Conservation (phyloP, 2,797 vertebrate genomes). For the Brotogeris chrysoptera region DNA sequence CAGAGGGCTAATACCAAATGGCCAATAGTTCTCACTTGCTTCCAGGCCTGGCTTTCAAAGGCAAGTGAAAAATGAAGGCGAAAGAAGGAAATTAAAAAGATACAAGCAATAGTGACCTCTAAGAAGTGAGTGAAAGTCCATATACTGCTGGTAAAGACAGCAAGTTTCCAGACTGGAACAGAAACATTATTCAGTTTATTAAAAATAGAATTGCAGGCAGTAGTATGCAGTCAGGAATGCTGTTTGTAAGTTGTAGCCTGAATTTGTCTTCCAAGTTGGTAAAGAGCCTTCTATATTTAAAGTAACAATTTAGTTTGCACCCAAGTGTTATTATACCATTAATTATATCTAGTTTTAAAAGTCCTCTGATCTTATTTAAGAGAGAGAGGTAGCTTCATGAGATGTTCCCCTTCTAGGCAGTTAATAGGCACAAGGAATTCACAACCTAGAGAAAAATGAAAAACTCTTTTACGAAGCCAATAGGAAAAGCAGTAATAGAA, state of each 20-base stretch:
- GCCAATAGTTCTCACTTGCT: background rate
- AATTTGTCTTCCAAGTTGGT: background rate
- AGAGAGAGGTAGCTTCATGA: background rate
- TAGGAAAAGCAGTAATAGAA: background rate
- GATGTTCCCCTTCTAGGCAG: background rate
- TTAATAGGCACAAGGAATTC: background rate
- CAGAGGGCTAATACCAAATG: background rate
- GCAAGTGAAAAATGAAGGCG: background rate
- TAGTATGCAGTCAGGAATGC: background rate
- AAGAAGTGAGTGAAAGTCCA: background rate
- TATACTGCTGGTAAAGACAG: background rate
- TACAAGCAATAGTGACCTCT: background rate
- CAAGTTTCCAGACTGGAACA: background rate
- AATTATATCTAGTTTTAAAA: background rate
- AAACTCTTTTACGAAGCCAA: background rate
- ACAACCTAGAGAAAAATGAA: background rate
- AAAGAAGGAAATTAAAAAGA: background rate
- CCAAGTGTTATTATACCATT: background rate
- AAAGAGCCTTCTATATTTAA: background rate
- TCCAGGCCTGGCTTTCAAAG: background rate
- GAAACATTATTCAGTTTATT: background rate
- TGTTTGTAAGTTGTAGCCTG: background rate
- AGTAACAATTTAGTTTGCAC: background rate
- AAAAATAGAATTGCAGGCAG: background rate
- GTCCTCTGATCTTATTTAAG: background rate